Percentiles rank a stretch among this genome's conserved stretches.
These are phyloP conservation scores for Ctenopoma multispine DNA, from an alignment of 2,797 vertebrate genomes.

Conservation along the genomic window DNA sequence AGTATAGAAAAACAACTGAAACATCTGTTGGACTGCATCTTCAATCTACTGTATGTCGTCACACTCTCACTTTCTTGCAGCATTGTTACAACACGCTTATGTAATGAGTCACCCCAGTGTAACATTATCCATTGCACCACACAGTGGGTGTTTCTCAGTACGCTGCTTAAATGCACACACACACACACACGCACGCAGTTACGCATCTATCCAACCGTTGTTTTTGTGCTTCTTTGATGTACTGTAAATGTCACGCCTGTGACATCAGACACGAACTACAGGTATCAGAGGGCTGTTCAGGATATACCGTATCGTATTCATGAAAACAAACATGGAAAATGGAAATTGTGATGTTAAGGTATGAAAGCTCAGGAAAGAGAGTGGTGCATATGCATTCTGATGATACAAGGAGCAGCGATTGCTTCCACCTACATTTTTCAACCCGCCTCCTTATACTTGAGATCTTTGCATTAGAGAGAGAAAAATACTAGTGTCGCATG, in stretches of 20 bases:
- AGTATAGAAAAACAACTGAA: neutral
- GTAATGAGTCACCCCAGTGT: constrained; percentile 62
- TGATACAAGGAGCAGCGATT: constrained; percentile 42
- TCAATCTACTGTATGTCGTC: constrained; percentile 23
- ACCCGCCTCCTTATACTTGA: constrained; percentile 27
- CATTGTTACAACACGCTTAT: constrained; percentile 64
- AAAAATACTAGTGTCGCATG: constrained; percentile 25
- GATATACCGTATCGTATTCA: constrained; percentile 5
- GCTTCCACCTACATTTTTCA: constrained; percentile 37
- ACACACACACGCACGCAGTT: neutral
- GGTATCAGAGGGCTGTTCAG: constrained; percentile 34
- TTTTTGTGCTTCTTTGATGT: constrained; percentile 53
- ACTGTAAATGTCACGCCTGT: constrained; percentile 30
- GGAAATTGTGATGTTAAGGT: constrained; percentile 15
- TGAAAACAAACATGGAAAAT: neutral
- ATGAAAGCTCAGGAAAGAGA: constrained; percentile 42
- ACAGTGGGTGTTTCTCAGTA: constrained; percentile 31
- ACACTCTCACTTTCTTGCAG: constrained; percentile 60
- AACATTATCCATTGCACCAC: constrained; percentile 54
- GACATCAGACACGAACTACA: constrained; percentile 37
- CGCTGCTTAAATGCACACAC: constrained; percentile 20
- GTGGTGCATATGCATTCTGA: constrained; percentile 33
- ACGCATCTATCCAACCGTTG: constrained; percentile 6
- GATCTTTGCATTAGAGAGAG: constrained; percentile 9
- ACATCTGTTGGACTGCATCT: constrained; percentile 26